These are phyloP conservation scores for Popillia japonica DNA, from an alignment of 1,140 invertebrate species.

Conservation along the genomic window DNA sequence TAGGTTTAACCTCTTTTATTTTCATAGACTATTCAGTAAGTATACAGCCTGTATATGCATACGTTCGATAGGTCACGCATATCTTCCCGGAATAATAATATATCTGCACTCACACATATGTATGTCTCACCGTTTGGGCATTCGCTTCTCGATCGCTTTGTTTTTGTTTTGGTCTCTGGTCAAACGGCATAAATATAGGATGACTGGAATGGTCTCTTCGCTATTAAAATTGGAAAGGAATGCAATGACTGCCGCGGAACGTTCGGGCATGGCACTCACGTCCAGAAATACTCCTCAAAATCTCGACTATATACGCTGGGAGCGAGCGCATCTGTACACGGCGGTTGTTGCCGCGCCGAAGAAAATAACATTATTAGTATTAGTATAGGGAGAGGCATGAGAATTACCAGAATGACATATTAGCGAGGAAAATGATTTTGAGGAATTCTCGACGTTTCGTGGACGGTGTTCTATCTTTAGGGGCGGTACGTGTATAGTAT, in stretches of 20 bases:
- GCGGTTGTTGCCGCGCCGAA: not conserved
- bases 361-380: not conserved
- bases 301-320: not conserved
- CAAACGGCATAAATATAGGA: not conserved
- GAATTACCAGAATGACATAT: not conserved
- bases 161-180: conserved; percentile 1
- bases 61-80: too few relatives aligned
- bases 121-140: conserved; percentile 7
- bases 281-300: not conserved
- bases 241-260: not conserved
- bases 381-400: not conserved
- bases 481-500: not conserved
- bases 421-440: not conserved
- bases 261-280: not conserved
- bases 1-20: too few relatives aligned
- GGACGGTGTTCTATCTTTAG: not conserved
- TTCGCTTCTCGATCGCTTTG: not conserved
- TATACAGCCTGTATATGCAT: too few relatives aligned
- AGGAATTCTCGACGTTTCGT: not conserved
- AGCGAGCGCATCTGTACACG: not conserved
- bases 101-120: not conserved
- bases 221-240: conserved; percentile 19
- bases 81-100: not conserved
- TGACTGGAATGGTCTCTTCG: not conserved
- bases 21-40: too few relatives aligned